phyloP scores from a whole-genome alignment of 2,113 vertebrate species.

The Sorex fumeus region DNA sequence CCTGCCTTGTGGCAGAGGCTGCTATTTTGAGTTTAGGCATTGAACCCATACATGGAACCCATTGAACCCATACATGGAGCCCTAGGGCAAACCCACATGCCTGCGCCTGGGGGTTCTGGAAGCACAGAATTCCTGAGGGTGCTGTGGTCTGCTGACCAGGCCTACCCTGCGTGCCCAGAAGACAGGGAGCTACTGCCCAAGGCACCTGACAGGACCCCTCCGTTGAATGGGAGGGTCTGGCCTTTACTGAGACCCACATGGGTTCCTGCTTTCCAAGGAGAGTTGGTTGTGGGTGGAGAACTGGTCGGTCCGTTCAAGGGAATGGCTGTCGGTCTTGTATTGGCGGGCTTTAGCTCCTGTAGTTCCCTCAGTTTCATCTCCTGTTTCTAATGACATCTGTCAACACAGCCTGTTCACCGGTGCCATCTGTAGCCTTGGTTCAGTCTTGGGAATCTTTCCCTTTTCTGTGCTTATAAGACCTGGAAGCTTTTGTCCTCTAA shows the following conservation, averaged over 20 bases:
- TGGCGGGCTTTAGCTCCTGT: not conserved
- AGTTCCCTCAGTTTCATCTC: constrained; percentile 26
- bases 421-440: not conserved
- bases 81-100: not conserved
- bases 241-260: not conserved
- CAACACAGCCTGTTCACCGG: not conserved
- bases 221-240: not conserved
- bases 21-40: constrained; percentile 33
- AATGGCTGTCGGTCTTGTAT: not conserved
- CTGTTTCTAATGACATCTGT: constrained; percentile 23
- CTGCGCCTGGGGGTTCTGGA: constrained; percentile 31
- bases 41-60: not conserved
- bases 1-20: not conserved
- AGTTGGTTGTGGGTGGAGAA: not conserved
- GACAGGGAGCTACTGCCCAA: not conserved
- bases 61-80: not conserved
- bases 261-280: not conserved
- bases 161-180: not conserved
- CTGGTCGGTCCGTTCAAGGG: not conserved
- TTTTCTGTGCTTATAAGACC: constrained; percentile 11
- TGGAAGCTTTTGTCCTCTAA: not conserved
- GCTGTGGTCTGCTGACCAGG: not conserved
- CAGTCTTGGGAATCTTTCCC: constrained; percentile 36
- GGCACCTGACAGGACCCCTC: not conserved
- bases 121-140: not conserved